phyloP scores from a whole-genome alignment of 2,888 invertebrate species.

The Hypsopygia costalis region DNA sequence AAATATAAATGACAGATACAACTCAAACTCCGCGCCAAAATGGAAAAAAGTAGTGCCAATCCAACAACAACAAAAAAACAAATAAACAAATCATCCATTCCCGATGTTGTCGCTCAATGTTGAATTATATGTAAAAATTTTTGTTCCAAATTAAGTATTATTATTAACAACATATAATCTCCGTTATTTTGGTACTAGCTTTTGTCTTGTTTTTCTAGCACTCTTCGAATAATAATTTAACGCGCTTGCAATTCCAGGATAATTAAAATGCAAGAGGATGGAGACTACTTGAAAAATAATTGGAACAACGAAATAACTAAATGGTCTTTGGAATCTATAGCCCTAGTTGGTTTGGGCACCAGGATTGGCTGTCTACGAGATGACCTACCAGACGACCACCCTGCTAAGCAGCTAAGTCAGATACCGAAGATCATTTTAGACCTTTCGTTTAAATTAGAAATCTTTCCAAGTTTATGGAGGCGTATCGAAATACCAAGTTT shows the following conservation, averaged over 20 bases:
- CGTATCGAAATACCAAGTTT: slow-evolving; percentile 46
- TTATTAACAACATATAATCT: too few relatives aligned
- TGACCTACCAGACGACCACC: slow-evolving; percentile 43
- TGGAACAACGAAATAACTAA: slow-evolving; percentile 78
- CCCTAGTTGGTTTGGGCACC: slow-evolving; percentile 53
- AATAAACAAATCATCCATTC: too few relatives aligned
- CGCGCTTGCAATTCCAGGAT: slow-evolving; percentile 40
- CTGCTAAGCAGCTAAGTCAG: slow-evolving; percentile 45
- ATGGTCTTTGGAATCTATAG: slow-evolving; percentile 82
- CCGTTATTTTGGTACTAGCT: too few relatives aligned
- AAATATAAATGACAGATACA: too few relatives aligned
- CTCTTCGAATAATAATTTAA: too few relatives aligned
- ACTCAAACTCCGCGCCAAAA: too few relatives aligned
- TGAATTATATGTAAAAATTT: too few relatives aligned
- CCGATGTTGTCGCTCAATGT: too few relatives aligned
- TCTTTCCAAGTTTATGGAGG: slow-evolving; percentile 50
- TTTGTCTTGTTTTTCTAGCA: too few relatives aligned
- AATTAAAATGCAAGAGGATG: slow-evolving; percentile 36
- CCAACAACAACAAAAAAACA: too few relatives aligned
- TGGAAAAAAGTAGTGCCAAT: too few relatives aligned
- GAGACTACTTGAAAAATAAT: slow-evolving; percentile 48
- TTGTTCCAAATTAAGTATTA: too few relatives aligned
- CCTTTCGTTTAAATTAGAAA: slow-evolving; percentile 45
- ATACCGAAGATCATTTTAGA: slow-evolving; percentile 47
- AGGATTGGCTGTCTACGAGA: slow-evolving; percentile 55